Evolutionary conservation across 2,113 vertebrate genomes (phyloP), one percentile per base, ranked within the genome.

Genomic region (Agelaius tricolor): DNA sequence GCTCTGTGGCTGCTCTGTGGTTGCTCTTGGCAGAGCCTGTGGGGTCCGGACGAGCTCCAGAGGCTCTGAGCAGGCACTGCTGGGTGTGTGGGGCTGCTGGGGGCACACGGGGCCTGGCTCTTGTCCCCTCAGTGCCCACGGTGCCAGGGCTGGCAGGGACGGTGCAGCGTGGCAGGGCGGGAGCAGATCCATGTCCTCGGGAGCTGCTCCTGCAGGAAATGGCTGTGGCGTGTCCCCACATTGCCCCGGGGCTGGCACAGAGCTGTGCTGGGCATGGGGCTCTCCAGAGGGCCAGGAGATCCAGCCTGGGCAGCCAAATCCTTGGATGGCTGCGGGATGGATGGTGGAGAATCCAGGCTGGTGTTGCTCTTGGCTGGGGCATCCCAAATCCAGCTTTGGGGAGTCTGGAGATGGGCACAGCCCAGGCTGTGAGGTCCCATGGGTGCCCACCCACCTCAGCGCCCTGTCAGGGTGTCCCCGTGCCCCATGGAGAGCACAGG

Each of bases 381-480:
- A 76, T 15, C 52, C 35, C 58, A 22, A 28, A 52, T 11, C 3
- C 81, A 37, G 47, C 44, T 28, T 7, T 27, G 47, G n/a, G 44
- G 54, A 24, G 11, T 1, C 33, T 16, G 33, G 27, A 26, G 0
- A 0, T 0, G 0, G 33, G 46, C 24, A 5, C 41, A 41, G 20
- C 37, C 37, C 37, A 26, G 23, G 8, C 24, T 10, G 4, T 0
- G 7, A 43, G 2, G 8, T 31, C 26, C 20, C 10, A 0, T 7
- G 55, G 90, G 49, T 91, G 81, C 47, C 17, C 44, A 20, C 20
- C 69, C 39, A 26, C 26, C 51, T 44, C 52, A 12, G 37, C 8
- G 39, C 24, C 22, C 22, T 1, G 16, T 1, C 26, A 28, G 72
- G 47, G 57, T 49, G 63, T 69, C 62, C n/a, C 24, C 0, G 17